Conservation (phyloP, 2,113 vertebrate species). For the Nipponia nippon region DNA sequence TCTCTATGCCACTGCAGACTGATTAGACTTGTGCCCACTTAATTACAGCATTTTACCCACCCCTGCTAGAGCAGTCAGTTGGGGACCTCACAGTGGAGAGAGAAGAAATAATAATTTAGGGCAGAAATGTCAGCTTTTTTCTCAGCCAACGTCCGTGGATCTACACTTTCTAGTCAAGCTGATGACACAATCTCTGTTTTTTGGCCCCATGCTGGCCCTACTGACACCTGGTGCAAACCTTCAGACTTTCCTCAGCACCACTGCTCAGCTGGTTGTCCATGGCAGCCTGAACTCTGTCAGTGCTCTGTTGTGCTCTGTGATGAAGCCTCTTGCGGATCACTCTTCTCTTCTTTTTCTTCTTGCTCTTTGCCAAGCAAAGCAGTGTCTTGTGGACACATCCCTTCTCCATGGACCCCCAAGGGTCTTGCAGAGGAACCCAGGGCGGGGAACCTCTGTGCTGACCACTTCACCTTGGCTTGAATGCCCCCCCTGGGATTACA, state of each 20-base stretch:
- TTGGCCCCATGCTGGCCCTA: background rate
- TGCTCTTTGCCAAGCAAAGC: background rate
- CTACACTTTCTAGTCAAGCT: background rate
- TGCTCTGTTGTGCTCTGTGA: background rate
- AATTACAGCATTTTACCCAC: background rate
- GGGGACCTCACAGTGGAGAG: background rate
- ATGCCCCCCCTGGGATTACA: too few relatives aligned
- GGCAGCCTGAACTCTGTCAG: background rate
- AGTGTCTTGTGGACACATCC: background rate
- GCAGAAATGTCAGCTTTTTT: background rate
- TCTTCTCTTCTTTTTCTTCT: background rate
- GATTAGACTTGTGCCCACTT: conserved; percentile 9
- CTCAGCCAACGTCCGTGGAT: background rate
- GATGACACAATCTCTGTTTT: background rate
- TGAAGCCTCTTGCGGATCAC: background rate
- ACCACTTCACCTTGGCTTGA: background rate
- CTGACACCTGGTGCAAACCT: background rate
- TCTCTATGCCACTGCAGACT: background rate
- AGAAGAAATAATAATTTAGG: background rate
- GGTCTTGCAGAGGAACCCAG: background rate
- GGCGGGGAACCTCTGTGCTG: background rate
- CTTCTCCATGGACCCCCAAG: background rate
- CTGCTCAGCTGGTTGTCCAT: background rate
- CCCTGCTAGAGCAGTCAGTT: background rate
- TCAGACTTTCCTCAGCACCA: background rate